phyloP scores from a whole-genome alignment of 2,888 invertebrate genomes.

The Ethmia dodecea region DNA sequence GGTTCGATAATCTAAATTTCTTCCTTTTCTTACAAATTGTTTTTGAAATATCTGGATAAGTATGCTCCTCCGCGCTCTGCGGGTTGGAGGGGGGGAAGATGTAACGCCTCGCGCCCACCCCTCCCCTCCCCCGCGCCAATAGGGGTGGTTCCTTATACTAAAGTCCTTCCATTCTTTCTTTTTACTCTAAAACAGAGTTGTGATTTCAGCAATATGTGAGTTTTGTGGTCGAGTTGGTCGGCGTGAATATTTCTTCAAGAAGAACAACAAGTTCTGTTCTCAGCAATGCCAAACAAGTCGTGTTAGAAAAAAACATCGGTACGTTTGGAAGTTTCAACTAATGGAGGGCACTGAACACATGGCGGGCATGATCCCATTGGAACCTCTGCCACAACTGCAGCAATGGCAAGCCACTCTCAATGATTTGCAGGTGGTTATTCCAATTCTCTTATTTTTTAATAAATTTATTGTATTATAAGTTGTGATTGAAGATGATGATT shows the following conservation, averaged over 20 bases:
- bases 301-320: conserved; percentile 37
- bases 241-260: conserved; percentile 53
- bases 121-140: too few species aligned
- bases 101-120: too few species aligned
- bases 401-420: conserved; percentile 62
- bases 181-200: not conserved
- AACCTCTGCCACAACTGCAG: conserved; percentile 67
- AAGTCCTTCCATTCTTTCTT: too few species aligned
- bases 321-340: conserved; percentile 60
- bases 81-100: too few species aligned
- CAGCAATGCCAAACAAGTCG: conserved; percentile 53
- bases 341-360: conserved; percentile 71
- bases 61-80: too few species aligned
- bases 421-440: conserved; percentile 67
- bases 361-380: conserved; percentile 67
- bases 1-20: too few species aligned
- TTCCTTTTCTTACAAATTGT: too few species aligned
- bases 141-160: too few species aligned
- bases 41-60: too few species aligned
- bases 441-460: too few species aligned
- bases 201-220: conserved; percentile 61
- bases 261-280: conserved; percentile 63
- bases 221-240: conserved; percentile 63
- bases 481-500: too few species aligned
- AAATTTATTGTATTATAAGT: too few species aligned